A percentile compares a stretch with the other conserved stretches of the same genome.
Evolutionary conservation across 2,888 invertebrate species (phyloP).

Genomic region (Andrena bucephala): DNA sequence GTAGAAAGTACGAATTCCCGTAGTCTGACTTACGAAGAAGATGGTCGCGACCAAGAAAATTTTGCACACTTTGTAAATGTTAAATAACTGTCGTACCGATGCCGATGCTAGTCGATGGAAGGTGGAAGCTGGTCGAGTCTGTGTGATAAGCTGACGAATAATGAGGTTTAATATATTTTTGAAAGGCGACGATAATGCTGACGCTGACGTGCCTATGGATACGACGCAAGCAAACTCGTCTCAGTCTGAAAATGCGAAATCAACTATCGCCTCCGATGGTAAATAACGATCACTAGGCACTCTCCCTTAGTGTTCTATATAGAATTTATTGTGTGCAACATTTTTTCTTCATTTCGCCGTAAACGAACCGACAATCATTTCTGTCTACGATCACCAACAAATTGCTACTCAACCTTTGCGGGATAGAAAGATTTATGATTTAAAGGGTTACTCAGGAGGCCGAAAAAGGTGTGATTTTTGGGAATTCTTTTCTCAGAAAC

Average conservation of each 20-base stretch:
- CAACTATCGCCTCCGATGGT: slow-evolving; percentile 71
- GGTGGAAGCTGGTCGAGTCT: not conserved
- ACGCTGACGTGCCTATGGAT: slow-evolving; percentile 80
- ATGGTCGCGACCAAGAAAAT: not conserved
- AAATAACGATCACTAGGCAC: slow-evolving; percentile 37
- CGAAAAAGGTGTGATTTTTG: too few species aligned
- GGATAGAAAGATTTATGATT: too few species aligned
- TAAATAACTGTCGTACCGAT: too few species aligned
- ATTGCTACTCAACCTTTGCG: not conserved
- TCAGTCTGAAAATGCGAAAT: slow-evolving; percentile 63
- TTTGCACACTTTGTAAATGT: slow-evolving; percentile 10
- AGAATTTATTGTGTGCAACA: slow-evolving; percentile 9
- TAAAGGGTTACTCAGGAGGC: too few species aligned
- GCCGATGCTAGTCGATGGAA: too few species aligned
- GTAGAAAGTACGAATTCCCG: not conserved
- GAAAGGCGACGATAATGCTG: slow-evolving; percentile 67
- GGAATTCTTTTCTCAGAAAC: too few species aligned
- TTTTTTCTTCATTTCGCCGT: slow-evolving; percentile 6
- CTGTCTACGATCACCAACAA: not conserved
- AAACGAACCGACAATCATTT: not conserved
- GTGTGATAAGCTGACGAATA: not conserved
- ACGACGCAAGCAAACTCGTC: slow-evolving; percentile 77
- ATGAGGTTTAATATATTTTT: slow-evolving; percentile 40
- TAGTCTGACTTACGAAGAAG: not conserved
- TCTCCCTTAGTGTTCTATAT: not conserved